Evolutionary conservation across 2,888 invertebrate genomes (phyloP), one percentile per base, ranked within the genome.

Genomic region (Philonicus albiceps): DNA sequence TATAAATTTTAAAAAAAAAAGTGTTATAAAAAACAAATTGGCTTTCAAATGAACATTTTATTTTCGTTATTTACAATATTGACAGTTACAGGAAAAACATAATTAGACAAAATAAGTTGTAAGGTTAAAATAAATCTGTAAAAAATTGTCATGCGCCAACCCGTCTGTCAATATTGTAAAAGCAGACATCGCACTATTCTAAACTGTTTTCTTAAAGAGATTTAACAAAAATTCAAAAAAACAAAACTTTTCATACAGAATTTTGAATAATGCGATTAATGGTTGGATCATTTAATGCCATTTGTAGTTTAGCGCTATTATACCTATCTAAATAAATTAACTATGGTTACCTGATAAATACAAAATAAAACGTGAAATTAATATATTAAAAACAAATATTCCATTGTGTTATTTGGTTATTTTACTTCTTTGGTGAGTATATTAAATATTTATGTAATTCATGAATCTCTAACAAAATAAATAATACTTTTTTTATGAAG

Each of bases 101-200:
- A 81, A 64, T 37, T 72, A 83, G 64, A 83, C n/a, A 31, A 81
- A 73, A 64, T 31, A 64, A 16, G 31, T 64, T 83, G 16, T 53
- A 80, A 80, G n/a, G 30, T n/a, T 80, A 49, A 76, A 76, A 64
- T 37, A 76, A 81, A 49, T 53, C 64, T 55, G 16, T 19, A 78
- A 55, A n/a, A 81, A 83, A 40, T 49, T 80, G 27, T 31, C 30
- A 80, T 64, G 31, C 37, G 75, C 87, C 87, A 87, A 87, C 87
- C 87, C 84, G 84, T 87, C 86, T 87, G 87, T 87, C 87, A 87
- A 87, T 87, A 87, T 87, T 87, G 87, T 86, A 86, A 87, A n/a
- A 86, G 86, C 86, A 87, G 86, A 87, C 86, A 80, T 80, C 80
- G 80, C 80, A 80, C 53, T 30, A 53, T 80, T 80, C 43, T 43